Base-by-base conservation (phyloP, 23 tunicate species). In the Phallusia fumigata region DNA sequence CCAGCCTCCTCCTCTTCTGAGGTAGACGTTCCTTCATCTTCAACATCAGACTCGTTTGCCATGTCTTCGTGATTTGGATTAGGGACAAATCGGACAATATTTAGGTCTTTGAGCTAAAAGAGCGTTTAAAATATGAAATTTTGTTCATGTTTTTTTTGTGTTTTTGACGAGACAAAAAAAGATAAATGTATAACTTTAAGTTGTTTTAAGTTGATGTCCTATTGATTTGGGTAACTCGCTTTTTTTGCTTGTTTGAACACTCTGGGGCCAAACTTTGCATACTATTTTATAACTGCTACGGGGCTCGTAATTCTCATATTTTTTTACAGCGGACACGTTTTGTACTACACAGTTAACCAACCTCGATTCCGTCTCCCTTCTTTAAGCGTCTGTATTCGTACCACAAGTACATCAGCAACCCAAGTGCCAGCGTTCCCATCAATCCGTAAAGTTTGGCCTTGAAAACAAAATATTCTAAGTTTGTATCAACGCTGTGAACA, bases 41-140 rank as follows among this genome's bases (percentile, higher is more conserved):
- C 87, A 28, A 84, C 87, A 76, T 84, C 87, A 0, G 87, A 84
- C 32, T 84, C 87, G 26, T 84, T 84, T n/a, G 75, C 87, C 87
- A 84, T 84, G 32, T 53, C 32, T 49, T 84, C 75, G 16, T 72
- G 81, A 76, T 84, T 33, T 3, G 87, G 87, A 76, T 84, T 84
- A 5, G 75, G 75, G 0, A 76, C 52, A 58, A 84, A 84, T 11
- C 81, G 81, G 31, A 84, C 76, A 36, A 84, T 12, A 0, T 84
- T 53, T 0, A 76, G 30, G 33, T 53, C 47, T 32, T 84, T 73
- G 0, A 69, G 81, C 87, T 84, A 32, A 10, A 40, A 40, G 10
- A 10, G 10, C 47, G 47, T 40, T 40, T n/a, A n/a, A n/a, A n/a
- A n/a, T n/a, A n/a, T n/a, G n/a, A n/a, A n/a, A n/a, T n/a, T n/a